Base-by-base conservation (phyloP, 1,140 invertebrate species). In the Drosophila biarmipes region DNA sequence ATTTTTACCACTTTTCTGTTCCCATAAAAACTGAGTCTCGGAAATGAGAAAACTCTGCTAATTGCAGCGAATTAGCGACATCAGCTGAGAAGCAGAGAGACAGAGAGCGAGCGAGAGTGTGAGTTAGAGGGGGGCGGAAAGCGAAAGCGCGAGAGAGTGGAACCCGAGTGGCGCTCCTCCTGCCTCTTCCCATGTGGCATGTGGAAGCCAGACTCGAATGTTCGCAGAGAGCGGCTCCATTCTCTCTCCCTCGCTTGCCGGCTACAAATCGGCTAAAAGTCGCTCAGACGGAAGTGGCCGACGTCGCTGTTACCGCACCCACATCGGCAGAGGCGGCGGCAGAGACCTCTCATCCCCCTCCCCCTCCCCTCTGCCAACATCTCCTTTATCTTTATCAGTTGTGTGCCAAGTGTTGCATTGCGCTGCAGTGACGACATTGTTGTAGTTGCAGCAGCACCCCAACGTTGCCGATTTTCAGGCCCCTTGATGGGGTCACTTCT, bases 201-300 rank as follows among this genome's bases (percentile, higher is more conserved):
- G 78, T 80, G 78, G 78, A 78, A 64, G 71, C 69, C 75, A 80
- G 78, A 80, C 72, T 76, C 48, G 11, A 15, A 21, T 56, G 54
- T 38, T 59, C 21, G 27, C 4, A n/a, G 57, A 49, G 29, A 43
- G 51, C 46, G 31, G 42, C 42, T 37, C 46, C 29, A 31, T 29
- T 31, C 8, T 3, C 46, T 34, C n/a, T 31, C 34, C 49, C 29
- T 38, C 48, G 34, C 56, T 61, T 74, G 73, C 82, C 81, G 82
- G 78, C 68, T 66, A 80, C 53, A 66, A 51, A 68, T 78, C 81
- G 82, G 74, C 68, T 69, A 81, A 53, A 66, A 73, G 62, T 64
- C 54, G 62, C 42, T 62, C 46, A 73, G 68, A 77, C 73, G 80
- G 80, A 82, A 81, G 78, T 78, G 29, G 64, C 12, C 61, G 43